phyloP scores from a whole-genome alignment of 92 coral and sea anemone species.

The Paragorgia papillata region DNA sequence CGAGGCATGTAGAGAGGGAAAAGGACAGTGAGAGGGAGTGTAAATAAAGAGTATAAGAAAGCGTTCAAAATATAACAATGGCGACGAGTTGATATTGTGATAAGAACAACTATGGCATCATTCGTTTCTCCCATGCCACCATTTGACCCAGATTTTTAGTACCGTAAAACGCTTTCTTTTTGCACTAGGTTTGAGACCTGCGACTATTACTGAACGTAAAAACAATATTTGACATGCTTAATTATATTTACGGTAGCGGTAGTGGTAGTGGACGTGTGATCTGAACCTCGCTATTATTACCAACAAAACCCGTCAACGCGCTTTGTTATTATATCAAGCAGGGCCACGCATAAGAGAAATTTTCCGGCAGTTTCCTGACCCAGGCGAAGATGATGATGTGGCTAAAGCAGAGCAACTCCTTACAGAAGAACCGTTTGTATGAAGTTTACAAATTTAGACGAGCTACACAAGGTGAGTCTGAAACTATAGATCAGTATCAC shows the following conservation, averaged over 20 bases:
- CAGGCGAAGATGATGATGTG: slow-evolving; percentile 11
- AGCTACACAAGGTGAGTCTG: slow-evolving; percentile 28
- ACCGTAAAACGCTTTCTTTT: too few relatives aligned
- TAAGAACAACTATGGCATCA: background rate
- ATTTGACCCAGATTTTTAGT: slow-evolving; percentile 10
- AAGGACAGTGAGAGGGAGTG: too few relatives aligned
- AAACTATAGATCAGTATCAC: slow-evolving; percentile 39
- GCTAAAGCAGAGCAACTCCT: slow-evolving; percentile 38
- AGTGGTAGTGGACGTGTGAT: too few relatives aligned
- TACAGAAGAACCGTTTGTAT: slow-evolving; percentile 17
- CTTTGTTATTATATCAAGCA: slow-evolving; percentile 16
- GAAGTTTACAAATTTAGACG: slow-evolving; percentile 42
- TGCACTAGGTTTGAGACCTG: too few relatives aligned
- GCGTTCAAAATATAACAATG: background rate
- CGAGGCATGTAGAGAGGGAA: too few relatives aligned
- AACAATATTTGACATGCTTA: background rate
- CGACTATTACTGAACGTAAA: too few relatives aligned
- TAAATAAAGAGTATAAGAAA: too few relatives aligned
- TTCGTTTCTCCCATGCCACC: slow-evolving; percentile 11
- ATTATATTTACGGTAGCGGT: too few relatives aligned
- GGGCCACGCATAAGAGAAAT: slow-evolving; percentile 17
- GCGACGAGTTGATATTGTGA: background rate
- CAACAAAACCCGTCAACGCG: slow-evolving; percentile 16
- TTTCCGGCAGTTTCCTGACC: slow-evolving; percentile 17
- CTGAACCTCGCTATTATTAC: slow-evolving; percentile 17